phyloP scores from a whole-genome alignment of 1,140 invertebrate genomes.

The Nasonia vitripennis region DNA sequence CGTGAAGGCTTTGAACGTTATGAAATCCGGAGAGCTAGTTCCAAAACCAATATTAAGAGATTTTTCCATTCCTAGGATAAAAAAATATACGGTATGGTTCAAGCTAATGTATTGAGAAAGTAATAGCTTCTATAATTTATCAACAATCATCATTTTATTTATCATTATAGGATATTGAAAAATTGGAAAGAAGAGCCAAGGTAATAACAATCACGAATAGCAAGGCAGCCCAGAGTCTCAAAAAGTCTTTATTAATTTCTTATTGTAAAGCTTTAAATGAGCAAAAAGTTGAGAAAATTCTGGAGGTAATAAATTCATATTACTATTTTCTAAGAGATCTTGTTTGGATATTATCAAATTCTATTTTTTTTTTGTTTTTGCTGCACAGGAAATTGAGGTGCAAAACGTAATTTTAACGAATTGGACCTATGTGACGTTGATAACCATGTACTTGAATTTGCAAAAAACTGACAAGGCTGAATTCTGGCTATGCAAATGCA shows the following conservation, averaged over 20 bases:
- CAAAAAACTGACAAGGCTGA: conserved; percentile 3
- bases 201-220: not conserved
- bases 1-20: not conserved
- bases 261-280: not conserved
- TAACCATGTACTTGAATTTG: not conserved
- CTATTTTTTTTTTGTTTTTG: not conserved
- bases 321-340: not conserved
- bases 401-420: not conserved
- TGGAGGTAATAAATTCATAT: conserved; percentile 2
- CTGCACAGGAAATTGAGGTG: not conserved
- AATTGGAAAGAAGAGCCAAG: conserved; percentile 7
- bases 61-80: not conserved
- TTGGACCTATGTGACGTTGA: not conserved
- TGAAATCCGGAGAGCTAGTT: conserved; percentile 7
- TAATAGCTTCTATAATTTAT: not conserved
- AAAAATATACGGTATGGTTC: not conserved
- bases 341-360: not conserved
- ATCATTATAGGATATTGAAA: conserved; percentile 18
- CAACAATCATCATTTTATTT: not conserved
- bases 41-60: conserved; percentile 16
- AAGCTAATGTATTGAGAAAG: not conserved
- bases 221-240: not conserved
- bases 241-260: conserved; percentile 10
- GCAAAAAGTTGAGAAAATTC: not conserved
- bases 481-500: not conserved